Percentiles rank a stretch among this genome's conserved stretches.
phyloP scores from a whole-genome alignment of 2,888 invertebrate species.

The Hypomecis punctinalis region DNA sequence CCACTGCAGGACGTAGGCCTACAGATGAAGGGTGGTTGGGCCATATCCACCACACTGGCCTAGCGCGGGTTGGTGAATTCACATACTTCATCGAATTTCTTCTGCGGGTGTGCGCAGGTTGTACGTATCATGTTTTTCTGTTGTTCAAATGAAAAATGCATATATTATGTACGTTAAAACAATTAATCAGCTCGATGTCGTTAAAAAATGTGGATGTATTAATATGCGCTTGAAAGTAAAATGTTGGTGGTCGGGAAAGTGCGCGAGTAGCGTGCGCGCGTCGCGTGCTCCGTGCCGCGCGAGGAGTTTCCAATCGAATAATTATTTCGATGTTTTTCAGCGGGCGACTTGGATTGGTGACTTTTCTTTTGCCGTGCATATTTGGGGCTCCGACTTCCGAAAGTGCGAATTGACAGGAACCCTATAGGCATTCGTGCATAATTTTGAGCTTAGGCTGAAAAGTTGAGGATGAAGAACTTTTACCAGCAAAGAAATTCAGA shows the following conservation, averaged over 20 bases:
- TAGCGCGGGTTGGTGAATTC: too few species aligned
- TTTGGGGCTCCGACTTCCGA: slow-evolving; percentile 20
- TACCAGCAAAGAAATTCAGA: too few species aligned
- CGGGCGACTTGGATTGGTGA: background rate
- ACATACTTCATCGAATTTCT: too few species aligned
- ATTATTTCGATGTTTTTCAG: slow-evolving; percentile 56
- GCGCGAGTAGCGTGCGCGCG: slow-evolving; percentile 58
- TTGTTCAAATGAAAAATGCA: background rate
- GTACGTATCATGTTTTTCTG: too few species aligned
- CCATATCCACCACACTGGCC: too few species aligned
- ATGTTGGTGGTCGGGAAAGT: slow-evolving; percentile 76
- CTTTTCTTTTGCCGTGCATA: slow-evolving; percentile 23
- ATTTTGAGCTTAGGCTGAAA: too few species aligned
- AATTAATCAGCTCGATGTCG: slow-evolving; percentile 35
- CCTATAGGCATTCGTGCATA: background rate
- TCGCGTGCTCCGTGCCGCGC: slow-evolving; percentile 66
- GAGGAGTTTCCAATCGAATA: slow-evolving; percentile 75
- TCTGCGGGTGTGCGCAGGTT: too few species aligned
- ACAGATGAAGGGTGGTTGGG: too few species aligned
- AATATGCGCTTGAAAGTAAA: slow-evolving; percentile 83
- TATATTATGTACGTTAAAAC: background rate
- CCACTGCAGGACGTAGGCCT: too few species aligned
- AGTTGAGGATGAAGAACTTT: too few species aligned
- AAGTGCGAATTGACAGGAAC: background rate
- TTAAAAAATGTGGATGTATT: slow-evolving; percentile 63